Evolutionary conservation across 1,140 invertebrate genomes (phyloP).

Genomic region (Trissolcus basalis): DNA sequence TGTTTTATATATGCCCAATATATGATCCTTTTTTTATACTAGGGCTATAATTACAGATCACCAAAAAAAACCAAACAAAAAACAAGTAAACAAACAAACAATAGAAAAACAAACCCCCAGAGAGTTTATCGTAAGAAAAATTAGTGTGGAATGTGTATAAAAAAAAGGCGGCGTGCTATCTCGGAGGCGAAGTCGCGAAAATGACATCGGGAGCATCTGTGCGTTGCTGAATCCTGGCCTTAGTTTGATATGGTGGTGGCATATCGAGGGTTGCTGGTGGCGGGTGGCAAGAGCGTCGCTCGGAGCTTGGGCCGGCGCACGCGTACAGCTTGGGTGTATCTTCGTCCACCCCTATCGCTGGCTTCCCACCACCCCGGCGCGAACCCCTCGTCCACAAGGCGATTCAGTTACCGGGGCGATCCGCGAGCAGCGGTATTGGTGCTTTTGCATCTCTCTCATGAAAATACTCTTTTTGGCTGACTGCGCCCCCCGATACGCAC

Average conservation of each 20-base stretch:
- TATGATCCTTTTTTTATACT: too few relatives aligned
- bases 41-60: too few relatives aligned
- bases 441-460: conserved; percentile 61
- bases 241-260: conserved; percentile 44
- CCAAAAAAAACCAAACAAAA: too few relatives aligned
- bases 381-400: conserved; percentile 64
- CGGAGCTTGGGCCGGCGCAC: conserved; percentile 52
- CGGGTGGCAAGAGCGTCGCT: conserved; percentile 36
- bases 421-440: conserved; percentile 68
- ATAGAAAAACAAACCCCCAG: neutral
- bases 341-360: conserved; percentile 55
- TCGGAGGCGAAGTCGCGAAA: conserved; percentile 2
- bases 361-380: conserved; percentile 53
- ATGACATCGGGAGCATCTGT: conserved; percentile 34
- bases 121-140: too few relatives aligned
- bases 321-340: conserved; percentile 71
- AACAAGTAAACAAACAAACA: too few relatives aligned
- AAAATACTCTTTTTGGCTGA: conserved; percentile 23
- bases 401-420: conserved; percentile 74
- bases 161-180: too few relatives aligned
- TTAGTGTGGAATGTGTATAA: too few relatives aligned
- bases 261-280: conserved; percentile 44
- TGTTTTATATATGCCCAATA: too few relatives aligned
- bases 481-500: conserved; percentile 29
- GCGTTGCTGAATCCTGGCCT: conserved; percentile 44